Percentiles rank a stretch among this genome's conserved stretches.
Evolutionary conservation across 2,888 invertebrate species (phyloP).

Genomic region (Theodoxus fluviatilis): DNA sequence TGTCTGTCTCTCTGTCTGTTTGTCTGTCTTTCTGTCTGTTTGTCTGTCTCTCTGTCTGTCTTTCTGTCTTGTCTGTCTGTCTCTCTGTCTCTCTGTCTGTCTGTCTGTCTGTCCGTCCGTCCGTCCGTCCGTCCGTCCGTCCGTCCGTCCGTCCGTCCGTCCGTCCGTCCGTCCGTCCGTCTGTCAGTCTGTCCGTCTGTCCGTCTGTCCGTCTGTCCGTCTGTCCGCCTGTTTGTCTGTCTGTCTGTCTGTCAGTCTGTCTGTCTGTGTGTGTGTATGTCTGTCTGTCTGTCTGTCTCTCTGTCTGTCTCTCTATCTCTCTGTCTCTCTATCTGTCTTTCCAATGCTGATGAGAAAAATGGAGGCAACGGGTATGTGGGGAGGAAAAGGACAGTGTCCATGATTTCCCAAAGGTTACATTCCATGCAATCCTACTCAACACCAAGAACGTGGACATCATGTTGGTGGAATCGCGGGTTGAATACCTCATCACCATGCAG

Average conservation of each 20-base stretch:
- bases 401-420: too few species aligned
- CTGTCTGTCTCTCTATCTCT: background rate
- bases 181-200: background rate
- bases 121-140: background rate
- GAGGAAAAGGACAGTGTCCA: too few species aligned
- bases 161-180: background rate
- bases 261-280: conserved; percentile 5
- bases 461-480: too few species aligned
- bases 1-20: conserved; percentile 10
- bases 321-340: conserved; percentile 6
- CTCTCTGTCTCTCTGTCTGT: conserved; percentile 6
- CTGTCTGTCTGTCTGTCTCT: background rate
- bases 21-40: conserved; percentile 13
- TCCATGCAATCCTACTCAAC: too few species aligned
- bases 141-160: background rate
- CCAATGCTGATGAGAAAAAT: background rate
- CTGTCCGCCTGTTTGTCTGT: background rate
- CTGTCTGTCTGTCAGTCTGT: conserved; percentile 1
- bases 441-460: too few species aligned
- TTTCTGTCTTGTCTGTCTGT: background rate
- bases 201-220: background rate
- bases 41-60: conserved; percentile 10
- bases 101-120: background rate
- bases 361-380: background rate
- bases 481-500: too few species aligned